A percentile compares a stretch with the other conserved stretches of the same genome.
Evolutionary conservation across 2,797 vertebrate species (phyloP).

Genomic region (Spizella passerina): DNA sequence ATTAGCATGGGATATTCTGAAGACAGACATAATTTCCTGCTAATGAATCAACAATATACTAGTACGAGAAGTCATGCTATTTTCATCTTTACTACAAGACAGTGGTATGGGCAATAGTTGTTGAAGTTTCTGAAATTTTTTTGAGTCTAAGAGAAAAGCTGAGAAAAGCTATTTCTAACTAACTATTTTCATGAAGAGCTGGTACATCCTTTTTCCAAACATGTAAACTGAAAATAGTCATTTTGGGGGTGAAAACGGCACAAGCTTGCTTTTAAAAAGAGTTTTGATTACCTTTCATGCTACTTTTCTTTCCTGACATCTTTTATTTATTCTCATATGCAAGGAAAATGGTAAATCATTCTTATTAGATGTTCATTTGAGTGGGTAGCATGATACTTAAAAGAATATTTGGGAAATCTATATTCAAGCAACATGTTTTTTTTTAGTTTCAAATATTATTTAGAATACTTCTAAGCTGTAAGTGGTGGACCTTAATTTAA

Average conservation of each 20-base stretch:
- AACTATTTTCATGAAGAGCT: background rate
- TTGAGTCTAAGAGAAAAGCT: background rate
- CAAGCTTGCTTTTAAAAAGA: background rate
- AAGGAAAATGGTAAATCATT: background rate
- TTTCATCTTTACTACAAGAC: background rate
- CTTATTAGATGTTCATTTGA: background rate
- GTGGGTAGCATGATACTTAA: background rate
- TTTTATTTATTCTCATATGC: background rate
- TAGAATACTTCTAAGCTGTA: background rate
- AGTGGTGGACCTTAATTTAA: background rate
- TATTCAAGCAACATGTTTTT: background rate
- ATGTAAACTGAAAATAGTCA: background rate
- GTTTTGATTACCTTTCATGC: background rate
- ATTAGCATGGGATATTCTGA: background rate
- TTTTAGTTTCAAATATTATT: background rate
- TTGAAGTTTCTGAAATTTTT: background rate
- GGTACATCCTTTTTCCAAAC: background rate
- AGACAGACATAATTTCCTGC: background rate
- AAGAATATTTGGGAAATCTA: background rate
- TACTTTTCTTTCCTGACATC: fast-evolving
- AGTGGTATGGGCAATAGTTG: fast-evolving
- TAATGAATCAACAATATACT: background rate
- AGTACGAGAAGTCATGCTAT: background rate
- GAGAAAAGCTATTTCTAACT: background rate
- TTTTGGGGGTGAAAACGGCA: background rate